phyloP scores from a whole-genome alignment of 2,797 vertebrate species.

The Falco biarmicus region DNA sequence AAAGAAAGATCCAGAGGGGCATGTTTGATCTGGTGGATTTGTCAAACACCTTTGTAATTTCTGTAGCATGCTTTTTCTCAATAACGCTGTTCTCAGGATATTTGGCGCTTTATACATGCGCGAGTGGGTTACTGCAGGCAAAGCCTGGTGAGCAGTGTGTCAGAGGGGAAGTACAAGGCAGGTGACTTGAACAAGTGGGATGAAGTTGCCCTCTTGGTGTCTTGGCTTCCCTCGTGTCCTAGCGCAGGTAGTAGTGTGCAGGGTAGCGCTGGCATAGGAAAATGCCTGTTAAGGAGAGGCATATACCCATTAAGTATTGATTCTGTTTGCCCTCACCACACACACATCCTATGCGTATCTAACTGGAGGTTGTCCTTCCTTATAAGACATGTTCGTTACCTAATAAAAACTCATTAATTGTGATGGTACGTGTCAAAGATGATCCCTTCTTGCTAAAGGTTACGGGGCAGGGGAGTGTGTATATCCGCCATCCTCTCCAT shows the following conservation, averaged over 20 bases:
- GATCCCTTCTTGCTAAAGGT: neutral
- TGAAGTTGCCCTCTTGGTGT: neutral
- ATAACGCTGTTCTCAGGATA: accelerated
- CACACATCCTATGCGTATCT: neutral
- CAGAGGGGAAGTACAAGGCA: neutral
- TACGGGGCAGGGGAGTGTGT: accelerated
- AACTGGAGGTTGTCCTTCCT: neutral
- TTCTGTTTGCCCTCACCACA: neutral
- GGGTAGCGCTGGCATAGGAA: neutral
- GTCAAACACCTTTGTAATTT: neutral
- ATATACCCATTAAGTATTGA: neutral
- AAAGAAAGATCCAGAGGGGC: neutral
- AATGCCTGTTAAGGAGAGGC: neutral
- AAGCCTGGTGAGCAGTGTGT: neutral
- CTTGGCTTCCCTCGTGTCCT: neutral
- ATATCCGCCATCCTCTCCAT: neutral
- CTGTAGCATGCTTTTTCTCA: neutral
- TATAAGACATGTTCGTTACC: neutral
- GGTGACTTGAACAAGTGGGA: too few species aligned
- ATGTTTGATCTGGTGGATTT: neutral
- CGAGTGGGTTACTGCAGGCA: neutral
- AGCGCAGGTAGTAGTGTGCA: accelerated
- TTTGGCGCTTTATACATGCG: neutral
- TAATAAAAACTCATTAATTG: neutral
- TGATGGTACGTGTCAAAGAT: too few species aligned